Conservation (phyloP, 35 echinoderm and acorn worm species). For the Apostichopus parvimensis region DNA sequence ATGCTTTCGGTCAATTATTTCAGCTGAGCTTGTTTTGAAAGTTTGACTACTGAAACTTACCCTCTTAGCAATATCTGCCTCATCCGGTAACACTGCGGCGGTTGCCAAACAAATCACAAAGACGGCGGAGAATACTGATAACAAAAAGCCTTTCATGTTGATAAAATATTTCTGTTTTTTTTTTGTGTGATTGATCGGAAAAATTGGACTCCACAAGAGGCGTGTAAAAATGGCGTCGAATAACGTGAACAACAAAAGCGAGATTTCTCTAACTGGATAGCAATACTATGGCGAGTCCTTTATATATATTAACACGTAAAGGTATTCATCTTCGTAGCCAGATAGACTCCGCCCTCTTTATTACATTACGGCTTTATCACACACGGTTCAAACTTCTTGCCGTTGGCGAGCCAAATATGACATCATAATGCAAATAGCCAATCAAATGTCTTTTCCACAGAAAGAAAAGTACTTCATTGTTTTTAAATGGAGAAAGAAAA, state of each 20-base stretch:
- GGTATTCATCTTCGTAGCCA: not conserved
- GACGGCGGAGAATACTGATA: constrained; percentile 45
- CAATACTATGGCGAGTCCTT: not conserved
- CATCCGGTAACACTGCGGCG: constrained; percentile 24
- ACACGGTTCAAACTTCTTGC: not conserved
- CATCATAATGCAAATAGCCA: not conserved
- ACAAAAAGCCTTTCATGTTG: constrained; percentile 36
- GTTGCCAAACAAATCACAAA: constrained; percentile 32
- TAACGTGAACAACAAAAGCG: not conserved
- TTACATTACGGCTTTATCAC: not conserved
- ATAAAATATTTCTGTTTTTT: not conserved
- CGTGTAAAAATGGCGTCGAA: not conserved
- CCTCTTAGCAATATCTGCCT: constrained; percentile 32
- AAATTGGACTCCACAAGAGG: not conserved
- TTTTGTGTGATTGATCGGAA: not conserved
- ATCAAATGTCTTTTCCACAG: not conserved
- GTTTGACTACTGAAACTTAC: not conserved
- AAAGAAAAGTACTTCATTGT: not conserved
- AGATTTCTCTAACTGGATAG: not conserved
- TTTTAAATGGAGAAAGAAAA: too few relatives aligned
- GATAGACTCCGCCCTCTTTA: not conserved
- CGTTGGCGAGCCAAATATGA: not conserved
- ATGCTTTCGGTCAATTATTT: too few relatives aligned
- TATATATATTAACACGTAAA: not conserved
- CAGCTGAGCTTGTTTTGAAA: too few relatives aligned